Percentiles rank a stretch among this genome's conserved stretches.
phyloP scores from a whole-genome alignment of 2,797 vertebrate species.

The Lutjanus argentimaculatus region DNA sequence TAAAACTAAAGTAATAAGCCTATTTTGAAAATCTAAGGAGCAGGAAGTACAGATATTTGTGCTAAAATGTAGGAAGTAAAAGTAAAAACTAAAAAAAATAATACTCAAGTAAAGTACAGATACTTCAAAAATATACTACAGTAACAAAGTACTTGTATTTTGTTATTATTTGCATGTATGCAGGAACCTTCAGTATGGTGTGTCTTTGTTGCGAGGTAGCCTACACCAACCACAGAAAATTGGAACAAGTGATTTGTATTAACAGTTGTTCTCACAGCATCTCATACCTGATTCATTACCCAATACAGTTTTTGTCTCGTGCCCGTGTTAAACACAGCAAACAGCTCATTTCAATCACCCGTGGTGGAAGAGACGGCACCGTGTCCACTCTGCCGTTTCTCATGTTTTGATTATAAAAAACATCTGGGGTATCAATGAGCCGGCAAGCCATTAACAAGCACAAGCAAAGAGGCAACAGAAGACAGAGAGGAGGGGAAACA shows the following conservation, averaged over 20 bases:
- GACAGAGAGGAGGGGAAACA: constrained; percentile 42
- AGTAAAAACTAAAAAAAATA: too few species aligned
- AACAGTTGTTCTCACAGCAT: constrained; percentile 38
- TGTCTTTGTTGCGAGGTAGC: constrained; percentile 31
- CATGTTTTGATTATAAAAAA: constrained; percentile 82
- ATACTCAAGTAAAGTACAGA: too few species aligned
- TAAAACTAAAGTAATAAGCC: too few species aligned
- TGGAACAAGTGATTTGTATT: constrained; percentile 51
- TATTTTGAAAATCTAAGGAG: too few species aligned
- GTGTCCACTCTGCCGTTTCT: constrained; percentile 75
- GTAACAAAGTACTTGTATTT: too few species aligned
- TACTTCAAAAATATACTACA: too few species aligned
- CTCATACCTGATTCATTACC: constrained; percentile 59
- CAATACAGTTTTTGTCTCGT: constrained; percentile 21
- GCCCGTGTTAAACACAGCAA: constrained; percentile 60
- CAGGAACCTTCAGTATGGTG: constrained; percentile 29
- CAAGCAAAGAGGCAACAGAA: constrained; percentile 42
- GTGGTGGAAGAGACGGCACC: constrained; percentile 35
- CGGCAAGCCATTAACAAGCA: constrained; percentile 82
- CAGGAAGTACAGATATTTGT: too few species aligned
- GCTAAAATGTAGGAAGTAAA: too few species aligned
- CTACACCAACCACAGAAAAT: constrained; percentile 51
- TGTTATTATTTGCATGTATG: neutral
- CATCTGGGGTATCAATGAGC: constrained; percentile 85
- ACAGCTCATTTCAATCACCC: constrained; percentile 67